Evolutionary conservation across 1,140 invertebrate species (phyloP), one percentile per base, ranked within the genome.

Genomic region (Drosophila kurseongensis): DNA sequence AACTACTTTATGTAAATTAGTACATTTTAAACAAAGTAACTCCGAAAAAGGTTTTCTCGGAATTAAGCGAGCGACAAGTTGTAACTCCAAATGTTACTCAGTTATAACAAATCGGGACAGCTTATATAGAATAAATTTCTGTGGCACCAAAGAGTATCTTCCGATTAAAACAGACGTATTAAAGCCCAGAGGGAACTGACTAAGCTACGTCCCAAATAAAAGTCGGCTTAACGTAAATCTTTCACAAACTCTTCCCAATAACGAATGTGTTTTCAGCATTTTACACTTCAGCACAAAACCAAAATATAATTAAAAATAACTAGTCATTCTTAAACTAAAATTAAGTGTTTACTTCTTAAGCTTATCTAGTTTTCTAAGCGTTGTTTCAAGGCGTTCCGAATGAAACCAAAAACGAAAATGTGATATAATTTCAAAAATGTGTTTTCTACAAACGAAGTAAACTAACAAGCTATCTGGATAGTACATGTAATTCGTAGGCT

Each of bases 361-460:
- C 83, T 67, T 74, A 61, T 55, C 81, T 82, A 83, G 80, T 65
- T 68, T 14, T 44, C 57, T 69, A 80, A 73, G 51, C 38, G 57
- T 79, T 62, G 80, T 82, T 79, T 62, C 57, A 60, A 72, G 50
- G 38, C 16, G 29, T 60, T 62, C 62, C 57, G 29, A 81, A 74
- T 63, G 61, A 67, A 32, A 78, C 51, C 35, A 68, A 78, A 42
- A 48, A 67, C 5, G 72, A 75, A 83, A 84, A 74, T 88, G 84
- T 88, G 84, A 88, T 88, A 88, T 88, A 75, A 88, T 88, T 88
- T 88, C 65, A 89, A 88, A 88, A 88, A 88, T 88, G 73, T 90
- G 58, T 86, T 89, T 84, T 80, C 77, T 78, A 65, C 58, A 75
- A 61, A 40, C 40, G 32, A 52, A 69, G 23, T 42, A 63, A 63